Evolutionary conservation across 2,888 invertebrate species (phyloP).

Genomic region (Hirudinaria manillensis): DNA sequence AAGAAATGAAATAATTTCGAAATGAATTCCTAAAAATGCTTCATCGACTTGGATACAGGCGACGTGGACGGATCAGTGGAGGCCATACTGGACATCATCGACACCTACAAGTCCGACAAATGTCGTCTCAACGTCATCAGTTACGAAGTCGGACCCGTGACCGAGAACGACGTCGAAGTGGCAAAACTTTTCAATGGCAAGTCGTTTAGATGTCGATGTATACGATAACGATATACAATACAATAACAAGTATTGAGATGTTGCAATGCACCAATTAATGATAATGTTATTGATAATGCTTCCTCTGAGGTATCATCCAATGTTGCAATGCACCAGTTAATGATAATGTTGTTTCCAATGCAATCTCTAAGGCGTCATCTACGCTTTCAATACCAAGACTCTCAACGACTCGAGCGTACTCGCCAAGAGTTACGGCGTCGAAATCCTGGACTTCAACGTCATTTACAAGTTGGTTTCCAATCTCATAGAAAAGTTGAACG

Average conservation of each 20-base stretch:
- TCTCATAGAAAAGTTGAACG: constrained; percentile 70
- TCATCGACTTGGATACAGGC: constrained; percentile 64
- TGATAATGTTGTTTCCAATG: too few relatives aligned
- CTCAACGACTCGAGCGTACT: constrained; percentile 44
- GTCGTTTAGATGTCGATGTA: neutral
- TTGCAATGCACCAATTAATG: too few relatives aligned
- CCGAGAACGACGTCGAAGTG: constrained; percentile 74
- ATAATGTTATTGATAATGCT: too few relatives aligned
- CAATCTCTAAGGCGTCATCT: constrained; percentile 65
- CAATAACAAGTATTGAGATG: neutral
- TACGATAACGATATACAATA: neutral
- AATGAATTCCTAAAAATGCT: too few relatives aligned
- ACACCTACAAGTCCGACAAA: constrained; percentile 63
- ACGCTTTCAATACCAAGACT: constrained; percentile 73
- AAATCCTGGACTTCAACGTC: constrained; percentile 71
- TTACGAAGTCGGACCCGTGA: constrained; percentile 81
- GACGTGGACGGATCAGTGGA: constrained; percentile 95
- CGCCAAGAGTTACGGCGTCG: constrained; percentile 60
- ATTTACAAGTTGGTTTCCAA: constrained; percentile 90
- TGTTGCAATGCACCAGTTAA: too few relatives aligned
- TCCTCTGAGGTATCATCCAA: constrained; percentile 68
- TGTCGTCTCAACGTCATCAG: constrained; percentile 79
- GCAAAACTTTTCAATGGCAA: constrained; percentile 67
- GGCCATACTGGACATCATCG: constrained; percentile 82
- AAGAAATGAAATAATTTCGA: too few relatives aligned